These are phyloP conservation scores for Thaumatotibia leucotreta DNA, from an alignment of 1,140 invertebrate genomes.

Conservation along the genomic window DNA sequence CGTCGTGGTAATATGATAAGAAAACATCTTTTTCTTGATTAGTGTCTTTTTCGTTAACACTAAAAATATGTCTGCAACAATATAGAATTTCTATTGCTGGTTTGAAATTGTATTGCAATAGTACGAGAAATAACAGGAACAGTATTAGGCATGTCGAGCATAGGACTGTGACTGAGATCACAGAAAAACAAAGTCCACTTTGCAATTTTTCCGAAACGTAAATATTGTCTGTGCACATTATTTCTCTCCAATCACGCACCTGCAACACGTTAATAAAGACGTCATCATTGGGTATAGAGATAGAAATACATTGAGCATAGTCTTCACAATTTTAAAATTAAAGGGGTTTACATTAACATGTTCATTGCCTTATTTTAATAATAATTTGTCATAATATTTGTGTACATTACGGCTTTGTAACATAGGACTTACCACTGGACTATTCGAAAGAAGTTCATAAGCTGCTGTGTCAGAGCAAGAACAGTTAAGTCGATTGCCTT, in stretches of 20 bases:
- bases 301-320: no score
- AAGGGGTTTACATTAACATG: no score
- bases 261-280: background rate
- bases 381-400: no score
- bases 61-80: background rate
- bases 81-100: background rate
- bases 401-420: no score
- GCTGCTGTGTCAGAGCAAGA: background rate
- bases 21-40: slow-evolving; percentile 86
- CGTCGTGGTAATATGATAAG: slow-evolving; percentile 88
- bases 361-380: no score
- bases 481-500: background rate
- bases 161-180: background rate
- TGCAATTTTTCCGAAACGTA: background rate
- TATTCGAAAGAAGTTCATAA: background rate
- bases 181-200: background rate
- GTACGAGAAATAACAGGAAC: background rate
- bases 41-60: background rate
- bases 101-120: no score
- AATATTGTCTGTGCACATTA: background rate
- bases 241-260: background rate
- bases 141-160: background rate
- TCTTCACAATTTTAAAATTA: no score
- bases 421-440: background rate
- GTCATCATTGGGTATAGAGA: no score